Conservation (phyloP, 2,113 vertebrate species). For the Vombatus ursinus region DNA sequence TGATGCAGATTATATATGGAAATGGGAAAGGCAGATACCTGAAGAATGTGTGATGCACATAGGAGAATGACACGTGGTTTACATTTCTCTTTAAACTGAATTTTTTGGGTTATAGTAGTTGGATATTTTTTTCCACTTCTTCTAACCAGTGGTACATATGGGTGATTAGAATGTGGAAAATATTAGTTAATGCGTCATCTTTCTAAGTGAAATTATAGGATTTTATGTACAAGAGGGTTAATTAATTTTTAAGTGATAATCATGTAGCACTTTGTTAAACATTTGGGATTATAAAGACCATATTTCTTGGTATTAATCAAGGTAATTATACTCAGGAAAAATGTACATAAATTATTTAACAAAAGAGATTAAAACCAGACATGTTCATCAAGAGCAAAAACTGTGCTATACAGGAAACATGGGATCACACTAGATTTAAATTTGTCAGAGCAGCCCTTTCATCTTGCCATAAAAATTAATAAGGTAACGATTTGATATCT, state of each 20-base stretch:
- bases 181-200: conserved; percentile 55
- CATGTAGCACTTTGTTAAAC: conserved; percentile 61
- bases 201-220: conserved; percentile 63
- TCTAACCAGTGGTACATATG: conserved; percentile 19
- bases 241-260: conserved; percentile 67
- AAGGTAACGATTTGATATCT: conserved; percentile 16
- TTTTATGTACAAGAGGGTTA: conserved; percentile 57
- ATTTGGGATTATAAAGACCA: conserved; percentile 59
- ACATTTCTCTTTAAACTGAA: conserved; percentile 35
- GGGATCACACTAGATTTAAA: conserved; percentile 36
- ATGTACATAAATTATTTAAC: conserved; percentile 64
- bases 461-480: conserved; percentile 51
- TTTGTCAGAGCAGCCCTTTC: conserved; percentile 36
- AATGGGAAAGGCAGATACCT: conserved; percentile 22
- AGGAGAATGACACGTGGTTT: conserved; percentile 32
- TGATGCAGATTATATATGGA: conserved; percentile 29
- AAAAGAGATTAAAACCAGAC: conserved; percentile 57
- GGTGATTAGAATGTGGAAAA: conserved; percentile 61
- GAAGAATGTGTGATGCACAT: conserved; percentile 15
- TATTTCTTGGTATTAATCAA: conserved; percentile 68
- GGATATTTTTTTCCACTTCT: conserved; percentile 7
- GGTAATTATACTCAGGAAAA: conserved; percentile 69
- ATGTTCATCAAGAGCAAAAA: conserved; percentile 51
- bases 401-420: not conserved
- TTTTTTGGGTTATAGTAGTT: not conserved